Base-by-base conservation (phyloP, 92 coral and sea anemone genomes). In the Zoanthus sansibaricus region DNA sequence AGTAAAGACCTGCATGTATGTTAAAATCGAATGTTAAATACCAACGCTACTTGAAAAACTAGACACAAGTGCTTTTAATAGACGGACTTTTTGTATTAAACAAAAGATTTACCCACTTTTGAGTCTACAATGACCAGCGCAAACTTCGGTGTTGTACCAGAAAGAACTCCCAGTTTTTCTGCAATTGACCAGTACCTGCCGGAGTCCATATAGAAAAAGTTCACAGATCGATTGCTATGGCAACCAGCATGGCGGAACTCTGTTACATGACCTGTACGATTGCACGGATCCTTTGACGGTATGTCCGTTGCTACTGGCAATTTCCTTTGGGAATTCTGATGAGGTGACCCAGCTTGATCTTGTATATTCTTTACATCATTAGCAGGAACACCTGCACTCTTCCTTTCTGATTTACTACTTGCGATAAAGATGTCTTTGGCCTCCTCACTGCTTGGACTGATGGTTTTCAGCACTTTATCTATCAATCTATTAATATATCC, bases 191-290 rank as follows among this genome's bases (percentile, higher is more conserved):
- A 95, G 85, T 90, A 91, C 86, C 89, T 88, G 48, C 89, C 91
- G 45, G 99, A 93, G 91, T 97, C 98, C 98, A 97, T 94, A 17
- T 90, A 83, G 79, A 95, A 95, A 76, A 95, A 97, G 82, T 91
- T 95, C 54, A 97, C 91, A 9, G 99, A 95, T 75, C 82, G 89
- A 90, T 97, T 97, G 79, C 99, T 95, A 84, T 72, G 75, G 75
- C 99, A 97, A 91, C 98, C 91, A n/a, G 98, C 99, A 75, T 98
- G 95, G 49, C 84, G 82, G 45, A 93, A 95, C 66, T 86, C 83
- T 17, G 89, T 80, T 45, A 93, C 94, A 80, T 79, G 92, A 21
- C 93, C 97, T 30, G 89, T 89, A 21, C 89, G 72, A 59, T 33
- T 51, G 62, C 91, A 86, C 11, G 5, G 14, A 67, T 68, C 75